A percentile compares a stretch with the other conserved stretches of the same genome.
Evolutionary conservation across 30 jellyfish, hydroid and myxozoan genomes (phyloP).

Genomic region (Hydra vulgaris): DNA sequence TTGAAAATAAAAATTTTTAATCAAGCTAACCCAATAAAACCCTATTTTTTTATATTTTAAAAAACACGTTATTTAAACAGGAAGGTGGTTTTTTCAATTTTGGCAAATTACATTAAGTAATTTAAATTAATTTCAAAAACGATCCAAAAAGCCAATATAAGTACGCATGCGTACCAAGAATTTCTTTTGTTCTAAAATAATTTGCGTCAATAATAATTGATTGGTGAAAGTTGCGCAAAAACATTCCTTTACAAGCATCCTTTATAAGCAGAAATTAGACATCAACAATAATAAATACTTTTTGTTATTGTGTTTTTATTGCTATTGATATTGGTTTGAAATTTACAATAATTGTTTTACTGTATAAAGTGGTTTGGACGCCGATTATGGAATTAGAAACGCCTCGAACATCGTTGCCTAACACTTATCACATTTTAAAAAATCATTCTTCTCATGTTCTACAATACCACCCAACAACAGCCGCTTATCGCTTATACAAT

Average conservation of each 20-base stretch:
- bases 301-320: not conserved
- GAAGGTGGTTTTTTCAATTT: not conserved
- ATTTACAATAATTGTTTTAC: not conserved
- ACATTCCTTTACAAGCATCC: not conserved
- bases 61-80: not conserved
- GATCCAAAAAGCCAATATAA: slow-evolving; percentile 6
- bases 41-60: not conserved
- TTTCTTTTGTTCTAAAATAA: not conserved
- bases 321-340: not conserved
- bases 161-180: not conserved
- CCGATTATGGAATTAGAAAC: not conserved
- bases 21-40: not conserved
- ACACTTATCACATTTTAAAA: not conserved
- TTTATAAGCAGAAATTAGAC: not conserved
- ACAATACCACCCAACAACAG: not conserved
- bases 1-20: too few species aligned
- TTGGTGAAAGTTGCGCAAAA: not conserved
- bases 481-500: not conserved
- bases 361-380: not conserved
- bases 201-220: not conserved
- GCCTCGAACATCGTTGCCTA: not conserved
- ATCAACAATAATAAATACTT: not conserved
- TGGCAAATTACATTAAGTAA: not conserved
- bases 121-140: too few species aligned
- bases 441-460: not conserved